These are phyloP conservation scores for Morinoia aosen DNA, from an alignment of 2,888 invertebrate genomes.

Conservation along the genomic window DNA sequence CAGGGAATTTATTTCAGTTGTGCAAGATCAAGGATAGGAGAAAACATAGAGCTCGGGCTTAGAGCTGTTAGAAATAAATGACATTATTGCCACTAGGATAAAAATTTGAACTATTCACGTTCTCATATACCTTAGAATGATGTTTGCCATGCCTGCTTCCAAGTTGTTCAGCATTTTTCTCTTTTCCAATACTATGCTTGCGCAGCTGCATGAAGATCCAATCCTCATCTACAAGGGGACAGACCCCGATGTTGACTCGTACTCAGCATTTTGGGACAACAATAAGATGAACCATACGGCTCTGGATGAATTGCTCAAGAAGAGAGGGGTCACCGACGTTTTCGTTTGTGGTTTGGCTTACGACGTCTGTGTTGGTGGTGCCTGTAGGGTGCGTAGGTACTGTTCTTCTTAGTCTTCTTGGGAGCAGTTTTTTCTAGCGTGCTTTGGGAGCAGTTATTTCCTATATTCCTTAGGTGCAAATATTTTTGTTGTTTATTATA, in stretches of 20 bases:
- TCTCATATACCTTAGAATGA: background rate
- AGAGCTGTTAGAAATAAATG: background rate
- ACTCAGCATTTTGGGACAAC: constrained; percentile 99
- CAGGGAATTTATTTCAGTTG: too few relatives aligned
- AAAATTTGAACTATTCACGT: background rate
- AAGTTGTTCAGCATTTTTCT: background rate
- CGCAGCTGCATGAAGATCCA: constrained; percentile 80
- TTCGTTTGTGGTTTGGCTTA: constrained; percentile 95
- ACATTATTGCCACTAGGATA: background rate
- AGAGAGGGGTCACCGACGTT: constrained; percentile 88
- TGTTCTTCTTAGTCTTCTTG: background rate
- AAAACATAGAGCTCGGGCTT: background rate
- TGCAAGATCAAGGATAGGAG: background rate
- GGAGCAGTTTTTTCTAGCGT: too few relatives aligned
- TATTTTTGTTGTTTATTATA: too few relatives aligned
- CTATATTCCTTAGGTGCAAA: too few relatives aligned
- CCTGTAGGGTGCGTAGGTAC: background rate
- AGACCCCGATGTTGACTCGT: constrained; percentile 95
- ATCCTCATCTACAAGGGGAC: constrained; percentile 91
- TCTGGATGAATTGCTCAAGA: constrained; percentile 83
- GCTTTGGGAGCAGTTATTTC: too few relatives aligned
- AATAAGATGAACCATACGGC: constrained; percentile 90
- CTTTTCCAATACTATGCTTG: constrained; percentile 62
- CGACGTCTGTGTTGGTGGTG: constrained; percentile 91
- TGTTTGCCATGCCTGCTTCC: background rate